Evolutionary conservation across 2,888 invertebrate genomes (phyloP), one percentile per base, ranked within the genome.

Genomic region (Venustoraphidia nigricollis): DNA sequence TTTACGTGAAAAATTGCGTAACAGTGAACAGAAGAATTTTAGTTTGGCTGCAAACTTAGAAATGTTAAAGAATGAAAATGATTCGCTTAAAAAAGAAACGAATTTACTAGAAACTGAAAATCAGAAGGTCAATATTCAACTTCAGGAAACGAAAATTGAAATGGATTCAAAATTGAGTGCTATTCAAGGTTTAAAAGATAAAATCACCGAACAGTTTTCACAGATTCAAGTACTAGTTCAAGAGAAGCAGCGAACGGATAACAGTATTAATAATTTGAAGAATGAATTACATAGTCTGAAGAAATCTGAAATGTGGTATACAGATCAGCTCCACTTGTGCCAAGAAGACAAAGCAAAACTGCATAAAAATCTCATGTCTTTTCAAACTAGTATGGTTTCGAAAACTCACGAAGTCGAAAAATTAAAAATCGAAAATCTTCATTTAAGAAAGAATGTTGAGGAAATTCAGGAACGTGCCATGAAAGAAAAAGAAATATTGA

Each of bases 161-260:
- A 11, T 51, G 8, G 51, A 51, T 41, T 49, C 51, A 35, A 51
- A 49, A 46, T 49, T 37, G 27, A 49, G 46, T 34, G 39, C 48
- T 36, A 35, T 49, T 13, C 48, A 48, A 17, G 51, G 49, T 10
- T 36, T 51, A 6, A 51, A 51, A 46, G 46, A 46, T 35, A 51
- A 51, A 49, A 51, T 51, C 34, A 48, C 51, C 14, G 51, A 51
- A 38, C 51, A 51, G 41, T 48, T 49, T 51, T 46, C 48, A 44
- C 49, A 51, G 45, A 34, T 51, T 39, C 51, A 51, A 44, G 41
- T 43, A 44, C 44, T 40, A 10, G 38, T 51, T 41, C 51, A 51
- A 41, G 51, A 48, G n/a, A 51, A 49, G 44, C 40, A 47, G 46
- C 43, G 46, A 46, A 34, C 46, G 40, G 48, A 51, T 43, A 49